Percentiles rank a stretch among this genome's conserved stretches.
Evolutionary conservation across 2,888 invertebrate genomes (phyloP).

Genomic region (Campoplex nolae): DNA sequence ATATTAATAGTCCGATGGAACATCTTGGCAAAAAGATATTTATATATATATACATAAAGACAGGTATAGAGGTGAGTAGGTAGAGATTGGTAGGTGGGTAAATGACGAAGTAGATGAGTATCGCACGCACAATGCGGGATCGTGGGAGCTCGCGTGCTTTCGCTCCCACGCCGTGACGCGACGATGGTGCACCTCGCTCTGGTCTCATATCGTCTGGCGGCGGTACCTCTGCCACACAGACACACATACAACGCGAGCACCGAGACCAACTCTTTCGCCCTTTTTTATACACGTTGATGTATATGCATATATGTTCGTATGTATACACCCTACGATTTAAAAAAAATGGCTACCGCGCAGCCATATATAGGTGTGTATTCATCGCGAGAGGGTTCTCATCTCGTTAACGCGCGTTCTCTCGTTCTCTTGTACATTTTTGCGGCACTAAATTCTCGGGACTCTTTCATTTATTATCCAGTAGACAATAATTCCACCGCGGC

Average conservation of each 20-base stretch:
- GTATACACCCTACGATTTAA: conserved; percentile 28
- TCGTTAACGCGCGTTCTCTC: conserved; percentile 62
- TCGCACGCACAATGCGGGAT: conserved; percentile 75
- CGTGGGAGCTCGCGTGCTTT: conserved; percentile 81
- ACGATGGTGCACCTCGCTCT: conserved; percentile 63
- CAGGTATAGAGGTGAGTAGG: conserved; percentile 74
- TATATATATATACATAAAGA: neutral
- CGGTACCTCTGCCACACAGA: conserved; percentile 34
- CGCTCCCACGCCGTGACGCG: conserved; percentile 79
- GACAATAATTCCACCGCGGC: conserved; percentile 12
- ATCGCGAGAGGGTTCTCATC: conserved; percentile 79
- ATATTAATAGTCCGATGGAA: conserved; percentile 16
- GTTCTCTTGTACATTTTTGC: conserved; percentile 21
- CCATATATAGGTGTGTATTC: conserved; percentile 44
- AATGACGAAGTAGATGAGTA: conserved; percentile 82
- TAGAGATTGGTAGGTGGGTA: conserved; percentile 77
- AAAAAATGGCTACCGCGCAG: conserved; percentile 74
- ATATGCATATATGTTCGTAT: neutral
- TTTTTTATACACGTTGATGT: neutral
- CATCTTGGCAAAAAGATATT: conserved; percentile 18
- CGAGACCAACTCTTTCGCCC: conserved; percentile 40
- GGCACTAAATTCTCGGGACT: conserved; percentile 39
- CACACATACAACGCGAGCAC: conserved; percentile 3
- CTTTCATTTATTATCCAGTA: neutral
- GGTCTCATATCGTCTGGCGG: conserved; percentile 59